A percentile compares a stretch with the other conserved stretches of the same genome.
phyloP scores from a whole-genome alignment of 2,113 vertebrate genomes.

The Cisticola juncidis region DNA sequence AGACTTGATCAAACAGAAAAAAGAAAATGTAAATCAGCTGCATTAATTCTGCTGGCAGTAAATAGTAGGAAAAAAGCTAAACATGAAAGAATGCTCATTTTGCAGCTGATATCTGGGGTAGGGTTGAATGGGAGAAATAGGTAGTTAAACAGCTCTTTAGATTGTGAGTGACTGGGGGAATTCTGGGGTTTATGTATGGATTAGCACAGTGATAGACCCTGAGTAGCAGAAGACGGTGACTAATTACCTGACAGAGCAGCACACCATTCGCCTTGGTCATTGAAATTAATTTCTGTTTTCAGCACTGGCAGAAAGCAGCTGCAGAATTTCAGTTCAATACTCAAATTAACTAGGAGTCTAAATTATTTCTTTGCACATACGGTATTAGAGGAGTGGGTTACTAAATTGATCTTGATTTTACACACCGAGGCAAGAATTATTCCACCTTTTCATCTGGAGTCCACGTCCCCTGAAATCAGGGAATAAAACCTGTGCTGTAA shows the following conservation, averaged over 20 bases:
- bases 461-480: constrained; percentile 37
- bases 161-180: constrained; percentile 76
- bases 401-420: constrained; percentile 77
- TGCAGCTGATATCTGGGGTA: constrained; percentile 38
- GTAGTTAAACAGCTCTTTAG: constrained; percentile 75
- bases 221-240: constrained; percentile 91
- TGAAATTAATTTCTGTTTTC: constrained; percentile 91
- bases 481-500: neutral
- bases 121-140: constrained; percentile 58
- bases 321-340: constrained; percentile 84
- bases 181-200: constrained; percentile 86
- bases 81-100: constrained; percentile 66
- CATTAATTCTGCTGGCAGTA: constrained; percentile 74
- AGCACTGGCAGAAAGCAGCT: constrained; percentile 83
- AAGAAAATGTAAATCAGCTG: constrained; percentile 76
- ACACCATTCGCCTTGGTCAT: constrained; percentile 88
- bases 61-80: constrained; percentile 68
- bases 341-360: constrained; percentile 84
- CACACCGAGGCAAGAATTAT: constrained; percentile 63
- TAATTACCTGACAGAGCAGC: constrained; percentile 94
- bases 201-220: constrained; percentile 86
- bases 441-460: constrained; percentile 70
- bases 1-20: constrained; percentile 75
- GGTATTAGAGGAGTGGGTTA: constrained; percentile 73
- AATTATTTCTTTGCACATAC: constrained; percentile 81